A percentile compares a stretch with the other conserved stretches of the same genome.
These are phyloP conservation scores for Philereme transversata DNA, from an alignment of 2,888 invertebrate species.

Conservation along the genomic window DNA sequence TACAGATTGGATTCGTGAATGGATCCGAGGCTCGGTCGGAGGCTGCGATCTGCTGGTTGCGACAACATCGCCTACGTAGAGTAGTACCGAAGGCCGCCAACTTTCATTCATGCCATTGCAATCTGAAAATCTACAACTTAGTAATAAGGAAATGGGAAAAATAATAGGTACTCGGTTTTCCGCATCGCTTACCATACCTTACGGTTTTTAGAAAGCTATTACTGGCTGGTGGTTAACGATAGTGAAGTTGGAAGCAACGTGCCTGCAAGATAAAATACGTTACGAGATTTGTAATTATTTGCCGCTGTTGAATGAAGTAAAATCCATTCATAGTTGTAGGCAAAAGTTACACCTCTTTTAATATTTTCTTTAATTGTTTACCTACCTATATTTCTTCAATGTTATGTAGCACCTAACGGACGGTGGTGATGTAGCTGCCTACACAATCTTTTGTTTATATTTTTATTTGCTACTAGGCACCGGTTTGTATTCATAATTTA, in stretches of 20 bases:
- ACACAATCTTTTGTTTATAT: conserved; percentile 18
- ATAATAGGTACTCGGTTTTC: conserved; percentile 27
- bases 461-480: conserved; percentile 3
- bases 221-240: conserved; percentile 7
- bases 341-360: conserved; percentile 2
- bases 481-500: background rate
- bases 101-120: conserved; percentile 76
- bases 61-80: conserved; percentile 75
- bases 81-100: conserved; percentile 72
- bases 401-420: too few species aligned
- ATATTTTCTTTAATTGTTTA: background rate
- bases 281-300: conserved; percentile 17
- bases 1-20: conserved; percentile 68
- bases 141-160: conserved; percentile 37
- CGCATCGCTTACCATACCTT: conserved; percentile 25
- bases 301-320: conserved; percentile 11
- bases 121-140: conserved; percentile 42
- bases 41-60: conserved; percentile 52
- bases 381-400: background rate
- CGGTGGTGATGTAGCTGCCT: background rate
- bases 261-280: conserved; percentile 9
- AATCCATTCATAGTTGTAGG: conserved; percentile 7
- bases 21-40: conserved; percentile 48
- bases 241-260: conserved; percentile 1
- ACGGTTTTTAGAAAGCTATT: conserved; percentile 28